These are phyloP conservation scores for Trachymyrmex cornetzi DNA, from an alignment of 1,140 invertebrate species.

Conservation along the genomic window DNA sequence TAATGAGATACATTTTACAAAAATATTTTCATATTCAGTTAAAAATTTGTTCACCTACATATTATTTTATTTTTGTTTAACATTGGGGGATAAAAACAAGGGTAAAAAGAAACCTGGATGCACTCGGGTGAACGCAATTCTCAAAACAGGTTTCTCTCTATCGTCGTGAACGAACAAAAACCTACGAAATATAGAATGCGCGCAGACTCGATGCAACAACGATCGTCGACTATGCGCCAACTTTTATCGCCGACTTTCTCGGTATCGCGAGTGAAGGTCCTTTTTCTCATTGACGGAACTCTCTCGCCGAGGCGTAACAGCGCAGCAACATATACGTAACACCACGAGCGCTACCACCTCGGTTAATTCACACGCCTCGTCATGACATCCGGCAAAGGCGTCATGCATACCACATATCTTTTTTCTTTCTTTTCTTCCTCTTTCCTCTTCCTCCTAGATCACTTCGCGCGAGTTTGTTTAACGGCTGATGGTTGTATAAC, in stretches of 20 bases:
- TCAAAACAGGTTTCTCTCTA: neutral
- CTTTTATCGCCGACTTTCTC: slow-evolving; percentile 77
- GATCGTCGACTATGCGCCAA: slow-evolving; percentile 10
- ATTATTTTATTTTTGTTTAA: no score
- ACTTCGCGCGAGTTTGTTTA: neutral
- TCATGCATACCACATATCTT: neutral
- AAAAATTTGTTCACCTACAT: no score
- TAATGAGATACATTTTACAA: no score
- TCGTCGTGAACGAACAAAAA: slow-evolving; percentile 3
- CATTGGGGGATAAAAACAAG: no score
- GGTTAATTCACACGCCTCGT: slow-evolving; percentile 3
- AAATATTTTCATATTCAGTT: no score
- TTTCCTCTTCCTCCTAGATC: neutral
- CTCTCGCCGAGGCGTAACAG: slow-evolving; percentile 12
- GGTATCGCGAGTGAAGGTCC: slow-evolving; percentile 25
- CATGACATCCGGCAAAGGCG: slow-evolving; percentile 3
- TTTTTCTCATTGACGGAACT: slow-evolving; percentile 74
- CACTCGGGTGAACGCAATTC: no score
- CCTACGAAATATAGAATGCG: slow-evolving; percentile 2
- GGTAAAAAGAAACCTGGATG: no score
- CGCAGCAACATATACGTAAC: slow-evolving; percentile 43
- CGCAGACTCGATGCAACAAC: neutral
- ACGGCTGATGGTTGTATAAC: neutral
- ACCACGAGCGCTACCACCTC: neutral
- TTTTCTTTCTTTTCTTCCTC: neutral